A percentile compares a stretch with the other conserved stretches of the same genome.
Conservation (phyloP, 2,888 invertebrate species). For the Imbricaverruca yamaguchii region DNA sequence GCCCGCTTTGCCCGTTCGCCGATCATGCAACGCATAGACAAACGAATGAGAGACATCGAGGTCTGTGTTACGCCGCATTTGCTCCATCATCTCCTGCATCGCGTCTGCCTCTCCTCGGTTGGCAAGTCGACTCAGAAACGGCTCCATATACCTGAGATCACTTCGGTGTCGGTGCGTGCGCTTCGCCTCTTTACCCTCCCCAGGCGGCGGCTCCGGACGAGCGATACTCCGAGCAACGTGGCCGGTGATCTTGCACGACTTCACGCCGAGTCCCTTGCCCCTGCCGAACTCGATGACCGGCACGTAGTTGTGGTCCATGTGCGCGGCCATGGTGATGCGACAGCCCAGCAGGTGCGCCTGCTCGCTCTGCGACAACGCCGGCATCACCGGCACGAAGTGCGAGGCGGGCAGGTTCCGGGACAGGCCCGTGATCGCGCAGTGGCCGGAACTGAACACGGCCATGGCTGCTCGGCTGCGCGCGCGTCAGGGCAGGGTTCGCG, state of each 20-base stretch:
- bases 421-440: slow-evolving; percentile 1
- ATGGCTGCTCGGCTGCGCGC: not conserved
- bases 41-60: slow-evolving; percentile 25
- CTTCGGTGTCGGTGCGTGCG: not conserved
- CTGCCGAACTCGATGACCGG: slow-evolving; percentile 35
- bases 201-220: not conserved
- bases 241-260: not conserved
- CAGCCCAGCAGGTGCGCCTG: slow-evolving; percentile 41
- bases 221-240: not conserved
- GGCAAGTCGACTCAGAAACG: not conserved
- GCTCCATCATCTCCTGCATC: slow-evolving; percentile 28
- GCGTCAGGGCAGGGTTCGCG: too few species aligned
- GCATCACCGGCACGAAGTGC: slow-evolving; percentile 14
- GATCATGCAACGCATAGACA: slow-evolving; percentile 29
- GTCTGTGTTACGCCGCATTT: slow-evolving; percentile 27
- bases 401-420: not conserved
- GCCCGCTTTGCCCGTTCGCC: slow-evolving; percentile 26
- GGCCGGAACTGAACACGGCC: slow-evolving; percentile 13
- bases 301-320: slow-evolving; percentile 35
- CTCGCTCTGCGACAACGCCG: not conserved
- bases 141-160: slow-evolving; percentile 9
- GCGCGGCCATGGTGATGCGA: slow-evolving; percentile 60
- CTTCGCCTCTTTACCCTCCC: too few species aligned
- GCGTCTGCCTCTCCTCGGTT: not conserved
- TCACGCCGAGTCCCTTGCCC: slow-evolving; percentile 3